A percentile compares a stretch with the other conserved stretches of the same genome.
Conservation (phyloP, 2,113 vertebrate genomes). For the Elephas maximus region DNA sequence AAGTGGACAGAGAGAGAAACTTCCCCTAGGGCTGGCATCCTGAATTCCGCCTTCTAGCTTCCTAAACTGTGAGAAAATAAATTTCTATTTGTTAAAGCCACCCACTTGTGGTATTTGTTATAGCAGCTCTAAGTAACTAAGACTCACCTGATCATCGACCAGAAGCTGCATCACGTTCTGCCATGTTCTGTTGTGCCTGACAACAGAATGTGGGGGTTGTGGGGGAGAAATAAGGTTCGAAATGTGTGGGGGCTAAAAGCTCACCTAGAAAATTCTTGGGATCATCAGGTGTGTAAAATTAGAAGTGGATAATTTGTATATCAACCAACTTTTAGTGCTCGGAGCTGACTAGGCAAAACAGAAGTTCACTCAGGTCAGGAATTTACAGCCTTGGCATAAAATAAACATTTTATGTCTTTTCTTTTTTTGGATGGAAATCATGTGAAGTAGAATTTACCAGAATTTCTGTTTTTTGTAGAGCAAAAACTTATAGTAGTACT, state of each 20-base stretch:
- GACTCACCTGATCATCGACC: neutral
- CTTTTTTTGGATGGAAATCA: neutral
- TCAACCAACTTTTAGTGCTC: neutral
- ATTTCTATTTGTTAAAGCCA: too few species aligned
- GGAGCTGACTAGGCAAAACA: neutral
- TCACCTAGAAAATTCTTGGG: neutral
- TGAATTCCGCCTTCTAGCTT: too few species aligned
- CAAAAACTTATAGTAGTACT: neutral
- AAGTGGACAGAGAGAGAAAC: too few species aligned
- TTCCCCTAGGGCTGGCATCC: too few species aligned
- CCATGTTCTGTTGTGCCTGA: neutral
- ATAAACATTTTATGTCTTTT: neutral
- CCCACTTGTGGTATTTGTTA: too few species aligned
- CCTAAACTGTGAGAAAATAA: too few species aligned
- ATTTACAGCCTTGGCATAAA: neutral
- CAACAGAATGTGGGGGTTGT: neutral
- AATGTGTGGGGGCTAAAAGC: neutral
- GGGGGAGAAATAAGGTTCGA: neutral
- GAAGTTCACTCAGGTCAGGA: neutral
- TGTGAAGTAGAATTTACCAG: neutral
- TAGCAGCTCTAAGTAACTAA: too few species aligned
- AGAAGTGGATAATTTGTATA: neutral
- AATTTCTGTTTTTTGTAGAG: neutral
- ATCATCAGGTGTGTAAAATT: neutral
- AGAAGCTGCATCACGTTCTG: neutral